Conservation (phyloP, 2,797 vertebrate genomes). For the Pristis pectinata region DNA sequence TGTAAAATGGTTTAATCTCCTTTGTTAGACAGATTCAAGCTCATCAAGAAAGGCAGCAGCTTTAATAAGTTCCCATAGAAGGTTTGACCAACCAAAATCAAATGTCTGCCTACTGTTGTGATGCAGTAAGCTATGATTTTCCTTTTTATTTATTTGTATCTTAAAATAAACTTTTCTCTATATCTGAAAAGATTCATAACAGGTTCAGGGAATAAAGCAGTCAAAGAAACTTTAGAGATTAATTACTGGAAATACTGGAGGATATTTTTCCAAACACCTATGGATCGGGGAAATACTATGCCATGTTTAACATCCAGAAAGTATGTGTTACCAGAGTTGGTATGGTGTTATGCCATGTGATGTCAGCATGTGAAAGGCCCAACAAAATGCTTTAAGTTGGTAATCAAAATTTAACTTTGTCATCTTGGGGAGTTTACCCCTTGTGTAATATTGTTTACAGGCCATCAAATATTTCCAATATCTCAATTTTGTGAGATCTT, state of each 20-base stretch:
- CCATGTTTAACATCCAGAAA: not conserved
- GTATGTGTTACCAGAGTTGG: not conserved
- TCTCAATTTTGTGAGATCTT: not conserved
- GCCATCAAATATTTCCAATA: not conserved
- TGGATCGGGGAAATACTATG: not conserved
- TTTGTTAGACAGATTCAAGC: not conserved
- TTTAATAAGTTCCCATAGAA: not conserved
- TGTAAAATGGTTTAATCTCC: not conserved
- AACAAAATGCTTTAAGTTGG: not conserved
- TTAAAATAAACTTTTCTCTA: not conserved
- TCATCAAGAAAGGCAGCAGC: not conserved
- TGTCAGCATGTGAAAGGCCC: not conserved
- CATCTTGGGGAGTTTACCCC: not conserved
- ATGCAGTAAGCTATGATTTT: not conserved
- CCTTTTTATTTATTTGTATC: not conserved
- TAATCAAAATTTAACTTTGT: not conserved
- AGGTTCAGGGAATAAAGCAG: not conserved
- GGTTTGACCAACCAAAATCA: not conserved
- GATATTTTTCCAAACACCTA: conserved; percentile 4
- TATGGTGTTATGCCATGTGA: conserved; percentile 9
- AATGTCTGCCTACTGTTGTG: not conserved
- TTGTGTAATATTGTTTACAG: not conserved
- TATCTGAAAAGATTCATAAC: not conserved
- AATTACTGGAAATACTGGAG: conserved; percentile 1
- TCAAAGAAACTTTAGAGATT: not conserved